Percentiles rank a stretch among this genome's conserved stretches.
These are phyloP conservation scores for Amphiprion ocellaris DNA, from an alignment of 2,113 vertebrate genomes.

Conservation along the genomic window DNA sequence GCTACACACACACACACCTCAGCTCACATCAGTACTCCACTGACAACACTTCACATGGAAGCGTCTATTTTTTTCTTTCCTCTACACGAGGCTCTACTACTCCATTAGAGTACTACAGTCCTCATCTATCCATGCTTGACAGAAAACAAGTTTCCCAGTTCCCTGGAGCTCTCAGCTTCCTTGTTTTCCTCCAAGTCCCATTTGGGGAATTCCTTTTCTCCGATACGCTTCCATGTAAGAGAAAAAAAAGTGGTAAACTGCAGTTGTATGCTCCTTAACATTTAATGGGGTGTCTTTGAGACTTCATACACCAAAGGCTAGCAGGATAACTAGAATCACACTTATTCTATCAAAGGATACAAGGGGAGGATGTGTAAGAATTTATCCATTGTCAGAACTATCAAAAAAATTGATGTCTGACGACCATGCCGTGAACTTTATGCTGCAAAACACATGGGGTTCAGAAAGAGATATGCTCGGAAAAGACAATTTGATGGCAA, in stretches of 20 bases:
- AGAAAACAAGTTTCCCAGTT: conserved; percentile 56
- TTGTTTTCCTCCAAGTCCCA: conserved; percentile 68
- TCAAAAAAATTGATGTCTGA: background rate
- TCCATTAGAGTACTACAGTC: conserved; percentile 54
- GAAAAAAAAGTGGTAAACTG: conserved; percentile 30
- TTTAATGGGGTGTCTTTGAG: conserved; percentile 63
- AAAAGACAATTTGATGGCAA: background rate
- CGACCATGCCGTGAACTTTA: background rate
- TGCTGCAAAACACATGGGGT: background rate
- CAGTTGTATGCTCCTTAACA: conserved; percentile 56
- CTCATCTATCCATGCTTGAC: conserved; percentile 47
- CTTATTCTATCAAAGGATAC: conserved; percentile 6
- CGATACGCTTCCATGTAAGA: conserved; percentile 48
- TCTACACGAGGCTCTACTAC: conserved; percentile 44
- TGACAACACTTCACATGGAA: conserved; percentile 49
- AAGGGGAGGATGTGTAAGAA: conserved; percentile 3
- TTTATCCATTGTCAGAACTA: conserved; percentile 13
- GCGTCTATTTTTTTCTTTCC: conserved; percentile 16
- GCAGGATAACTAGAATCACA: conserved; percentile 40
- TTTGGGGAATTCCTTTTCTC: conserved; percentile 70
- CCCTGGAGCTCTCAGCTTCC: conserved; percentile 64
- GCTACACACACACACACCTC: conserved; percentile 23
- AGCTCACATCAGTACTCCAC: conserved; percentile 43
- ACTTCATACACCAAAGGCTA: conserved; percentile 41
- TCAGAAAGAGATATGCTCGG: background rate